Evolutionary conservation across 2,113 vertebrate genomes (phyloP), one percentile per base, ranked within the genome.

Genomic region (zebrafish (Danio rerio)): DNA sequence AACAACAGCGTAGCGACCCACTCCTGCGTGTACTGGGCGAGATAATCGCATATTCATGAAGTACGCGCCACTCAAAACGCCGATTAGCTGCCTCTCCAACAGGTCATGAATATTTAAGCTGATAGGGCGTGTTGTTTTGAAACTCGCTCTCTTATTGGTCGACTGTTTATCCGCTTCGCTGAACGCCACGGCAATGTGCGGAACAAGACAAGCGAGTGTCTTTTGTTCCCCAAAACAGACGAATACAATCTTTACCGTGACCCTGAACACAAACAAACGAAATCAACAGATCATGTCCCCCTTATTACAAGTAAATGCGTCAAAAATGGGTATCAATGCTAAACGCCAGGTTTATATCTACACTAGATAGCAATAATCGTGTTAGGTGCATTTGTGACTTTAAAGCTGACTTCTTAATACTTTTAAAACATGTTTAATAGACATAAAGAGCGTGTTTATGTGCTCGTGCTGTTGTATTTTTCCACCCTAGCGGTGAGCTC

Each of bases 1-100:
- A 66, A 79, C 76, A 79, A 65, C 49, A 20, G 59, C 18, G 59
- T 31, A 5, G 15, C 49, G 11, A 45, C n/a, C 13, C 45, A 77
- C 74, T 50, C 58, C 8, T 49, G 40, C 16, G 11, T 3, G 31
- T 13, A 59, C 11, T 20, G 72, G 3, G 16, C 6, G 6, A 20
- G 6, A 0, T 0, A 6, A 52, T 78, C 18, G 65, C 21, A 52
- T 40, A 43, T 78, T 65, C 76, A 78, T 55, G 76, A 78, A 9
- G 16, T 18, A 42, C 45, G 76, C 61, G 18, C 1, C 31, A n/a
- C 13, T n/a, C 13, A 13, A 18, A n/a, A 15, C 21, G 20, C 49
- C 18, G 76, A 79, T 79, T 79, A 49, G 76, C n/a, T 66, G 0
- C 0, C 15, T 42, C 5, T 3, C 15, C 5, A n/a, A 42, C 9